Conservation (phyloP, 2,888 invertebrate genomes). For the Nemapogon koenigi region DNA sequence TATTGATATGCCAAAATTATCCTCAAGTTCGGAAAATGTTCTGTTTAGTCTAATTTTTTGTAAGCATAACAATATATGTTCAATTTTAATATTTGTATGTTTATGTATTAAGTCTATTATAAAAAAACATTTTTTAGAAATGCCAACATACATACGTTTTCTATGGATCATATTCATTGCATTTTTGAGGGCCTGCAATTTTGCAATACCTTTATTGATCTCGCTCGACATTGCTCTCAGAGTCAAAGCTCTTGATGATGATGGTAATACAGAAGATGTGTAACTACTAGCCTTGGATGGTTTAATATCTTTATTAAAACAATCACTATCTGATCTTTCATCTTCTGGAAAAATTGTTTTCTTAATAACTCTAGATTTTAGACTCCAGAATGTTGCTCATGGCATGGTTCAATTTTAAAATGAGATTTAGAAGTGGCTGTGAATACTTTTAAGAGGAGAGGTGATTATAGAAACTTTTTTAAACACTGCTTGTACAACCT, state of each 20-base stretch:
- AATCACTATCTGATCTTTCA: slow-evolving; percentile 5
- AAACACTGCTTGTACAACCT: slow-evolving; percentile 1
- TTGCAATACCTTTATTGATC: background rate
- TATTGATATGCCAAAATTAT: slow-evolving; percentile 5
- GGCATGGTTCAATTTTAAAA: slow-evolving; percentile 7
- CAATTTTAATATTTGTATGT: slow-evolving; percentile 1
- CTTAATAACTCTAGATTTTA: slow-evolving; percentile 1
- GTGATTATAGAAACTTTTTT: slow-evolving; percentile 5
- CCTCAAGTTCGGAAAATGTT: slow-evolving; percentile 1
- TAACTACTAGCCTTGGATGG: background rate
- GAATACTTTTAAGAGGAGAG: slow-evolving; percentile 3
- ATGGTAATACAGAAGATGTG: background rate
- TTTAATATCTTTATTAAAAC: too few species aligned
- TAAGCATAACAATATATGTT: slow-evolving; percentile 9
- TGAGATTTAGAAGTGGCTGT: slow-evolving; percentile 6
- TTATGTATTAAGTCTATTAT: background rate
- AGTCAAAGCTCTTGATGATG: slow-evolving; percentile 2
- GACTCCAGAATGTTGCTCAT: slow-evolving; percentile 7
- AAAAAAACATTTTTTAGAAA: slow-evolving; percentile 1
- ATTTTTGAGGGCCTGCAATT: background rate
- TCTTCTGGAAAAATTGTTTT: background rate
- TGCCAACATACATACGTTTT: slow-evolving; percentile 1
- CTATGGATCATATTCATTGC: background rate
- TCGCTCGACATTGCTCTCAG: background rate
- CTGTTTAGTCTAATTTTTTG: slow-evolving; percentile 10